Evolutionary conservation across 2,113 vertebrate genomes (phyloP), one percentile per base, ranked within the genome.

Genomic region (Anser brachyrhynchus): DNA sequence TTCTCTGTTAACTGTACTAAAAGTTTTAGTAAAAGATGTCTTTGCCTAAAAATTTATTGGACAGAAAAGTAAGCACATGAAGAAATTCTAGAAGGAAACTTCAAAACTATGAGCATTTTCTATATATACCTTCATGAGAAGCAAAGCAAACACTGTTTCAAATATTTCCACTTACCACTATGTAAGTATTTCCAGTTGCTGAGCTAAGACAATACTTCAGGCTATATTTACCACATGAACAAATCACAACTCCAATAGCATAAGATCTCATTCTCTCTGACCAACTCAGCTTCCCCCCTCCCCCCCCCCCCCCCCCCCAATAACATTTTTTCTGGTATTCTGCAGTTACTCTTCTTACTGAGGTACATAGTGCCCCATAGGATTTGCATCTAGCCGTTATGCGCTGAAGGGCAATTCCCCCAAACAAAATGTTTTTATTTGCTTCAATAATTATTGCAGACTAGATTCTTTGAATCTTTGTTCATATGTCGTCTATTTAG

Each of bases 401-500:
- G 43, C 43, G 28, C 19, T 78, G 64, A 49, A 39, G 19, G 57
- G 69, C 35, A 87, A 89, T 23, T 80, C 84, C 91, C 17, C 41
- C 77, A 89, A 73, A 18, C 23, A 80, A 59, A 85, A 90, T 67
- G 41, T 26, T 94, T 91, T 73, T 85, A 71, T 95, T 87, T 85
- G n/a, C 67, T 81, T 78, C 73, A 89, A 17, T 46, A 89, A 84
- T 90, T 61, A 65, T 44, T n/a, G 23, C 23, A 76, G 73, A 92
- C 43, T 67, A 39, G 11, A 75, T 81, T 93, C 76, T 90, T 74
- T 67, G 61, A 92, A 64, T 84, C 61, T 52, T 92, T 33, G 44
- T 77, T 96, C 69, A 69, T 25, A 51, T 83, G 79, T 83, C 25
- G 26, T 55, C 90, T 95, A 39, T 92, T 93, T 90, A 92, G n/a